Conservation (phyloP, 64 coral and sea anemone species). For the Actinia equina region DNA sequence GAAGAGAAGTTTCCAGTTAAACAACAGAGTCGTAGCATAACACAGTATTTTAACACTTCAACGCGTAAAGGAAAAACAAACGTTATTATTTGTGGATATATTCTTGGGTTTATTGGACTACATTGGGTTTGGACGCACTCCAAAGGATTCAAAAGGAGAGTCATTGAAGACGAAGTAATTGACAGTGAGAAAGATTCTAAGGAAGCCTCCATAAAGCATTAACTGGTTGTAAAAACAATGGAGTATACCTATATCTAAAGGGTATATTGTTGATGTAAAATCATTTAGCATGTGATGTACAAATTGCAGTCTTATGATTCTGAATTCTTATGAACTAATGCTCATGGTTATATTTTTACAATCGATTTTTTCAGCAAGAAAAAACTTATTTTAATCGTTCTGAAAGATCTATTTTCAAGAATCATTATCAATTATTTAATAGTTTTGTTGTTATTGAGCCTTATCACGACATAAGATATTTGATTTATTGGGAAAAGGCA, state of each 20-base stretch:
- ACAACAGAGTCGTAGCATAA: conserved; percentile 18
- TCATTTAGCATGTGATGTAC: too few species aligned
- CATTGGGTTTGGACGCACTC: conserved; percentile 51
- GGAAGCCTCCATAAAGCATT: neutral
- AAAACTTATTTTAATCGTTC: too few species aligned
- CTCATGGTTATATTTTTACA: too few species aligned
- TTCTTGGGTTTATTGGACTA: conserved; percentile 47
- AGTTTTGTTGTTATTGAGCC: too few species aligned
- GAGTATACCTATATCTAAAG: neutral
- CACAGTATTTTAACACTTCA: conserved; percentile 45
- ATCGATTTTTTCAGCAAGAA: too few species aligned
- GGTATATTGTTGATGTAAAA: too few species aligned
- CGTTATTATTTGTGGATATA: conserved; percentile 41
- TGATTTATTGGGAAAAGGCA: too few species aligned
- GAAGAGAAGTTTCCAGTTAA: neutral
- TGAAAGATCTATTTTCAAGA: too few species aligned
- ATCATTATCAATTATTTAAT: too few species aligned
- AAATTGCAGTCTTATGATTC: too few species aligned
- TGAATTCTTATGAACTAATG: too few species aligned
- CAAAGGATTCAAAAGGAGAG: conserved; percentile 10
- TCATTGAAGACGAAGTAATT: neutral
- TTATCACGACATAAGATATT: too few species aligned
- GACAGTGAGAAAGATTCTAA: neutral
- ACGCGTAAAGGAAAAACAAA: conserved; percentile 48
- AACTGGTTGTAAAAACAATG: neutral